phyloP scores from a whole-genome alignment of 2,113 vertebrate genomes.

The Xiphophorus hellerii region DNA sequence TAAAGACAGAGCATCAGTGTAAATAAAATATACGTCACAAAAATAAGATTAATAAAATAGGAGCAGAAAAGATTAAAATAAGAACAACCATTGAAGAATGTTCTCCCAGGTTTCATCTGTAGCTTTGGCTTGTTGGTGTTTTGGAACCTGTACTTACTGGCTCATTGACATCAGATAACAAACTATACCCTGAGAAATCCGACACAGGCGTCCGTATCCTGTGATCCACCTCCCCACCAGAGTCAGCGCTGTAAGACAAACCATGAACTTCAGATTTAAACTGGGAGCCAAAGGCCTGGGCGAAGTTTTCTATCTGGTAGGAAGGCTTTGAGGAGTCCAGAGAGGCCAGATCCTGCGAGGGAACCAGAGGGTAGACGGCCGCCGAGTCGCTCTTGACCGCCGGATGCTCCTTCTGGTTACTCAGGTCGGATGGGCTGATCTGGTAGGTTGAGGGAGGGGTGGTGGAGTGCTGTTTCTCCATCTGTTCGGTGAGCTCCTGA shows the following conservation, averaged over 20 bases:
- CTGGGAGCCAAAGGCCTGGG: constrained; percentile 98
- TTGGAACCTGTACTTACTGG: constrained; percentile 95
- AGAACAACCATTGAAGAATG: constrained; percentile 72
- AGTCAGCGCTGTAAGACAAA: constrained; percentile 90
- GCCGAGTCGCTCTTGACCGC: constrained; percentile 78
- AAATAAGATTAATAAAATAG: constrained; percentile 80
- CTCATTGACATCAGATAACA: constrained; percentile 97
- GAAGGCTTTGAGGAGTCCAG: constrained; percentile 92
- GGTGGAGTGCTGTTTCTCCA: constrained; percentile 90
- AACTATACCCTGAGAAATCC: constrained; percentile 99
- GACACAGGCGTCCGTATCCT: constrained; percentile 94
- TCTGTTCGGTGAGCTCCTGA: constrained; percentile 97
- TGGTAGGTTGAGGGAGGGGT: constrained; percentile 84
- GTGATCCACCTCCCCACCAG: constrained; percentile 91
- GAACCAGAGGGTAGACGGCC: constrained; percentile 83
- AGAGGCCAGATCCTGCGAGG: constrained; percentile 88
- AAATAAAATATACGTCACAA: constrained; percentile 78
- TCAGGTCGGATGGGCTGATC: constrained; percentile 91
- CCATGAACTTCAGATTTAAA: constrained; percentile 93
- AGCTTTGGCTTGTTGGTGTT: constrained; percentile 99
- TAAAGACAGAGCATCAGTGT: constrained; percentile 92
- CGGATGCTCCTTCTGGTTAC: constrained; percentile 86
- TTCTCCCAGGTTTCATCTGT: constrained; percentile 89
- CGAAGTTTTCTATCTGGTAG: constrained; percentile 99
- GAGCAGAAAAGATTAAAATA: constrained; percentile 72